Evolutionary conservation across 2,113 vertebrate genomes (phyloP).

Genomic region (Antechinus flavipes): DNA sequence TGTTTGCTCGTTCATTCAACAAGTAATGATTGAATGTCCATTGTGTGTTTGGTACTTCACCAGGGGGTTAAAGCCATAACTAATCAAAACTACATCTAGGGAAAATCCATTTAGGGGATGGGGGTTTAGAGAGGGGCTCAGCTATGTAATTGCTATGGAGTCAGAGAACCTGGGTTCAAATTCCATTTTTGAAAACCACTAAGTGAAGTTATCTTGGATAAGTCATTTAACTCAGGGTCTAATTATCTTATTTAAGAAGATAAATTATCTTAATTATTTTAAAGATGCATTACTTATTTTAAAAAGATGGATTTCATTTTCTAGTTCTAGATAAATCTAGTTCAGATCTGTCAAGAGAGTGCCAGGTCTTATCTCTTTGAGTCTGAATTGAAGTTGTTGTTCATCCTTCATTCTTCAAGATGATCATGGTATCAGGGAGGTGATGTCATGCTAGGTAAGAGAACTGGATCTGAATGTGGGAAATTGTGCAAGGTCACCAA

Average conservation of each 20-base stretch:
- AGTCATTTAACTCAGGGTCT: not conserved
- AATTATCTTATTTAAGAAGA: not conserved
- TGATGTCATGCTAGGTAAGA: too few relatives aligned
- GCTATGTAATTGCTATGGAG: not conserved
- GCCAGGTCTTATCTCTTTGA: not conserved
- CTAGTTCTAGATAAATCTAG: not conserved
- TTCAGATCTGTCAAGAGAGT: not conserved
- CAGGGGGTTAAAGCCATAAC: not conserved
- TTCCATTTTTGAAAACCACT: not conserved
- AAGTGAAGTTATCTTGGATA: not conserved
- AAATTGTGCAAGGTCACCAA: too few relatives aligned
- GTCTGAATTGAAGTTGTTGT: not conserved
- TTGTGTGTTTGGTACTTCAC: not conserved
- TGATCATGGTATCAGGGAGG: too few relatives aligned
- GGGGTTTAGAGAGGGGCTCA: not conserved
- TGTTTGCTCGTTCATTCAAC: slow-evolving; percentile 24
- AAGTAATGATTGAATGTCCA: slow-evolving; percentile 15
- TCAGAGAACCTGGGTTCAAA: not conserved
- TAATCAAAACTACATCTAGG: not conserved
- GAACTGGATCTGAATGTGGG: too few relatives aligned
- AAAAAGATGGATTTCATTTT: not conserved
- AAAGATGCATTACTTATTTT: not conserved
- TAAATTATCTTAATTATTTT: not conserved
- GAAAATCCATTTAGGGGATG: not conserved
- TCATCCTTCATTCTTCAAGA: too few relatives aligned